Percentiles rank a stretch among this genome's conserved stretches.
Conservation (phyloP, 1,140 invertebrate genomes). For the Propsilocerus akamusi region DNA sequence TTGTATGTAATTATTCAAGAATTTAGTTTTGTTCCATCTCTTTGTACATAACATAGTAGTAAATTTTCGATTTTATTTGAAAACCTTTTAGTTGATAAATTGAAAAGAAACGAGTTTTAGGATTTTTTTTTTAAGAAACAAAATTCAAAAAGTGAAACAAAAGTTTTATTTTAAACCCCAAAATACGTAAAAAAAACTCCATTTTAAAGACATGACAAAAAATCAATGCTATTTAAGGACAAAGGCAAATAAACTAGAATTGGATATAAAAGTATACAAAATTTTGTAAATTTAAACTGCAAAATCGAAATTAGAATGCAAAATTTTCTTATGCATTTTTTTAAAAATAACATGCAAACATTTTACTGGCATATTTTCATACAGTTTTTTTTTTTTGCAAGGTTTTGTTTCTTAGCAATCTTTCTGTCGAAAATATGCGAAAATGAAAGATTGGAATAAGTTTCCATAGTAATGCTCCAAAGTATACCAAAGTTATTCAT, state of each 20-base stretch:
- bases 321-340: not conserved
- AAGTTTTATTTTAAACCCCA: not conserved
- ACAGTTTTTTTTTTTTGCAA: too few species aligned
- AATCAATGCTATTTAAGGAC: too few species aligned
- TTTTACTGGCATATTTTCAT: not conserved
- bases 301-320: not conserved
- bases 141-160: not conserved
- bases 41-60: too few species aligned
- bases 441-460: not conserved
- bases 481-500: constrained; percentile 3
- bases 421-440: too few species aligned
- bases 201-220: too few species aligned
- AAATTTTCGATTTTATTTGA: too few species aligned
- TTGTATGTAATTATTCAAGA: constrained; percentile 4
- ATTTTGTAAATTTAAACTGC: not conserved
- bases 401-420: too few species aligned
- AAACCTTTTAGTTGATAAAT: too few species aligned
- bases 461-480: constrained; percentile 1
- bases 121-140: not conserved
- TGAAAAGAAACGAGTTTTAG: too few species aligned
- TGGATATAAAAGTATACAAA: constrained; percentile 5
- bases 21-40: not conserved
- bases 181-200: not conserved
- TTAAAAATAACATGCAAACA: not conserved
- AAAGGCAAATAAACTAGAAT: too few species aligned